Evolutionary conservation across 2,797 vertebrate genomes (phyloP).

Genomic region (Antennarius maculatus): DNA sequence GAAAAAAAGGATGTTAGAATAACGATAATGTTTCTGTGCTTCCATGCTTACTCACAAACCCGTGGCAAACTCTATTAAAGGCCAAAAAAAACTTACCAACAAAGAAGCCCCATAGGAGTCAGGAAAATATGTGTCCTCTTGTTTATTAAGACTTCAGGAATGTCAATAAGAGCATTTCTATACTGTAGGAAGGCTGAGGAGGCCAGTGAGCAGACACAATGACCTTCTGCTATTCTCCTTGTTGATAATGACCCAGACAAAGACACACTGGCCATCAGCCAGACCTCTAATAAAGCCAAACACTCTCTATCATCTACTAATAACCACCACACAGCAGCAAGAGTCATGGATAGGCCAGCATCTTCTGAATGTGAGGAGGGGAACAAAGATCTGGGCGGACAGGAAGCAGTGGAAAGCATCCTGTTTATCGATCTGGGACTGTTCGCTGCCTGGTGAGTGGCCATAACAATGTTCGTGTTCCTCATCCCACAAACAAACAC

Average conservation of each 20-base stretch:
- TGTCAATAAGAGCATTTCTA: constrained; percentile 78
- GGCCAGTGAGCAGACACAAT: constrained; percentile 67
- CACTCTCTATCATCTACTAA: constrained; percentile 74
- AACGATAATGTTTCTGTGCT: constrained; percentile 42
- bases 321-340: constrained; percentile 62
- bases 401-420: constrained; percentile 71
- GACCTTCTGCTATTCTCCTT: constrained; percentile 77
- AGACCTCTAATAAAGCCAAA: constrained; percentile 77
- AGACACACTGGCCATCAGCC: constrained; percentile 69
- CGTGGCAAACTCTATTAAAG: constrained; percentile 60
- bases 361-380: constrained; percentile 53
- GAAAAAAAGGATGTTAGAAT: constrained; percentile 6
- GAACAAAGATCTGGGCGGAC: constrained; percentile 69
- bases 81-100: constrained; percentile 64
- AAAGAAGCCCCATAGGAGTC: constrained; percentile 66
- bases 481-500: constrained; percentile 45
- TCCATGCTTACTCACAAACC: constrained; percentile 45
- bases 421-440: constrained; percentile 68
- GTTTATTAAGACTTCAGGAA: constrained; percentile 80
- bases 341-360: constrained; percentile 66
- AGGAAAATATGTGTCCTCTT: constrained; percentile 74
- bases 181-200: constrained; percentile 65
- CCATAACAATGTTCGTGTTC: constrained; percentile 49
- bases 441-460: constrained; percentile 44
- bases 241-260: constrained; percentile 77